Percentiles rank a stretch among this genome's conserved stretches.
Evolutionary conservation across 2,888 invertebrate species (phyloP).

Genomic region (Chorisops tibialis): DNA sequence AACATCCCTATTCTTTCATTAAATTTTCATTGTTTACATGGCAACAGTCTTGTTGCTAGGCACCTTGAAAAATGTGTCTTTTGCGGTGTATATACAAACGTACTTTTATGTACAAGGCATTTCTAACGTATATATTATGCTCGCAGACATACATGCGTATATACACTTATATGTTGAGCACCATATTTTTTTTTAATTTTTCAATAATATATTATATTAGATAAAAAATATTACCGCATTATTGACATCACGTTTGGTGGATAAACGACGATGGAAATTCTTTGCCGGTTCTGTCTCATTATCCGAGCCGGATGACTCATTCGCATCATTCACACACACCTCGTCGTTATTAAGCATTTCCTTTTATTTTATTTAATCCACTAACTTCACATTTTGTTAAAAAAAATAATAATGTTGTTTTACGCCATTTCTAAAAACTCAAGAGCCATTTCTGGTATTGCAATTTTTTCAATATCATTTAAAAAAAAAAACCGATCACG

Average conservation of each 20-base stretch:
- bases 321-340: conserved; percentile 43
- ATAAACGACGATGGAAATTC: conserved; percentile 73
- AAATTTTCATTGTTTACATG: conserved; percentile 30
- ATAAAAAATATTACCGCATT: conserved; percentile 63
- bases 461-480: neutral
- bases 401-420: too few species aligned
- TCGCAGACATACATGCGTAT: too few species aligned
- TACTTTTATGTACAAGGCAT: neutral
- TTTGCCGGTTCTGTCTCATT: conserved; percentile 76
- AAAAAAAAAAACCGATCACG: neutral
- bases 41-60: conserved; percentile 32
- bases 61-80: conserved; percentile 11
- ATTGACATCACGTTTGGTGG: conserved; percentile 78
- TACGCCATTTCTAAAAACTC: too few species aligned
- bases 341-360: conserved; percentile 10
- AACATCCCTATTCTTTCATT: neutral
- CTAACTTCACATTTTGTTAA: neutral
- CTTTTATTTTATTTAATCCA: neutral
- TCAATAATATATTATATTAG: too few species aligned
- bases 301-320: conserved; percentile 76
- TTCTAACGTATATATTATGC: neutral
- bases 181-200: too few species aligned
- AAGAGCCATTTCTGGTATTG: neutral
- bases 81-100: neutral
- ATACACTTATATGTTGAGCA: neutral